A percentile compares a stretch with the other conserved stretches of the same genome.
Conservation (phyloP, 2,888 invertebrate genomes). For the Idaea dimidiata region DNA sequence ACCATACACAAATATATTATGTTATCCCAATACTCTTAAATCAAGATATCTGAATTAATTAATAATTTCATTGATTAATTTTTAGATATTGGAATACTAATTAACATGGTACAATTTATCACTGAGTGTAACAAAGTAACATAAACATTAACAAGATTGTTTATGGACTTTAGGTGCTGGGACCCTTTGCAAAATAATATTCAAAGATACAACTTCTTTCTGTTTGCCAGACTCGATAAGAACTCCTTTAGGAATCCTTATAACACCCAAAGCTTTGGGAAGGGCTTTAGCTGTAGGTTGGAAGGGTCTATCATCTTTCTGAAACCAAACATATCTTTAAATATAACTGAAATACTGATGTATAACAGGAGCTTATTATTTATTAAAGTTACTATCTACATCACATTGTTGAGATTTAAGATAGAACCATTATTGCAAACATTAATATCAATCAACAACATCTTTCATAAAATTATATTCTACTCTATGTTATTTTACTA, state of each 20-base stretch:
- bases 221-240: conserved; percentile 47
- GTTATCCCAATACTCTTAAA: neutral
- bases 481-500: conserved; percentile 28
- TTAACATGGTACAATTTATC: neutral
- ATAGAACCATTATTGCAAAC: conserved; percentile 9
- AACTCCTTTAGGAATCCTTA: conserved; percentile 51
- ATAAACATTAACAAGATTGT: neutral
- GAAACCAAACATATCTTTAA: neutral
- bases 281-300: conserved; percentile 17
- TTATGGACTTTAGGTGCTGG: conserved; percentile 20
- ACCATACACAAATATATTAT: neutral
- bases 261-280: conserved; percentile 41
- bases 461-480: conserved; percentile 10
- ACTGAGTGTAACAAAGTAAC: neutral
- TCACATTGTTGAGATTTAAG: neutral
- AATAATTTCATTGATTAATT: too few species aligned
- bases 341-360: conserved; percentile 8
- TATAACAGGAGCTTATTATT: conserved; percentile 7
- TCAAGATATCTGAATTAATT: too few species aligned
- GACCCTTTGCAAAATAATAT: conserved; percentile 49
- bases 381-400: conserved; percentile 6
- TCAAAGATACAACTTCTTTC: conserved; percentile 48
- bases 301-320: neutral
- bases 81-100: neutral
- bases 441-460: neutral